Evolutionary conservation across 2,888 invertebrate species (phyloP).

Genomic region (Trichacis sp.): DNA sequence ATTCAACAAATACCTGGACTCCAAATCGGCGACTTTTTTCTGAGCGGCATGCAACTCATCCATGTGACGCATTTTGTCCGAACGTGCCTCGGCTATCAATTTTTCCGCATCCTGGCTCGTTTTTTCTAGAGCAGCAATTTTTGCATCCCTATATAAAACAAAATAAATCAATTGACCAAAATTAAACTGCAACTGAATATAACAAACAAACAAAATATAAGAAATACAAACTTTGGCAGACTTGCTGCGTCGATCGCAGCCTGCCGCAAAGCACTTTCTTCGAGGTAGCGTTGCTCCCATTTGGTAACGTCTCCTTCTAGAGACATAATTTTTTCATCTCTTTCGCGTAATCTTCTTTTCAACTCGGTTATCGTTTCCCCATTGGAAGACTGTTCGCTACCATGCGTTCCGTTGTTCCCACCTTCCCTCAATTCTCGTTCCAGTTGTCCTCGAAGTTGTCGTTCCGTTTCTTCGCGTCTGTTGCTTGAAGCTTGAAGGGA

Average conservation of each 20-base stretch:
- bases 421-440: conserved; percentile 83
- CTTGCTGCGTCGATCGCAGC: conserved; percentile 84
- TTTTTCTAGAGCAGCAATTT: conserved; percentile 86
- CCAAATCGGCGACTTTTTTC: conserved; percentile 86
- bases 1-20: conserved; percentile 84
- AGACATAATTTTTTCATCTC: conserved; percentile 79
- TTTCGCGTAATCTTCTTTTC: conserved; percentile 76
- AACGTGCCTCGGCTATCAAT: conserved; percentile 86
- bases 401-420: conserved; percentile 56
- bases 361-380: conserved; percentile 74
- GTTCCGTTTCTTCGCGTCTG: conserved; percentile 86
- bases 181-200: too few species aligned
- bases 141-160: conserved; percentile 76
- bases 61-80: conserved; percentile 89
- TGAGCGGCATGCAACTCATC: conserved; percentile 89
- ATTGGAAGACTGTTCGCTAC: conserved; percentile 67
- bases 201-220: too few species aligned
- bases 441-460: conserved; percentile 84
- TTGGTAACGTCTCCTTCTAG: conserved; percentile 85
- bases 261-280: conserved; percentile 83
- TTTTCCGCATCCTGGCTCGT: conserved; percentile 87
- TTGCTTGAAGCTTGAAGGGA: conserved; percentile 87
- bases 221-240: conserved; percentile 63
- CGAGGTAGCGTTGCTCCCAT: conserved; percentile 88
- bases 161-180: too few species aligned